Evolutionary conservation across 2,888 invertebrate species (phyloP), one percentile per base, ranked within the genome.

Genomic region (Eupithecia subumbrata): DNA sequence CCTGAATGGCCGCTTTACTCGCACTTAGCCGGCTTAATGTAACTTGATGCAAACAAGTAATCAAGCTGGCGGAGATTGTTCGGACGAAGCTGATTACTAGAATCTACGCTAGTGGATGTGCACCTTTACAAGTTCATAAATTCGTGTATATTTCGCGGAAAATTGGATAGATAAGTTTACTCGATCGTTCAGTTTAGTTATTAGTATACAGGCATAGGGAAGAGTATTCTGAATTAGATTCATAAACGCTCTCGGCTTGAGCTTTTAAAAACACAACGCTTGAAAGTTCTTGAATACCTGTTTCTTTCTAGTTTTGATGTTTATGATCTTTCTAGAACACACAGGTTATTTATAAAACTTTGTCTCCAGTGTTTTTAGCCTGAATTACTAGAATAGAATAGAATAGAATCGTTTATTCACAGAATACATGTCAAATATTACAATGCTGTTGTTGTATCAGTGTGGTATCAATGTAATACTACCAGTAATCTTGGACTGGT

Each of bases 11-110:
- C 67, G 70, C 72, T 73, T 75, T 69, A 72, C 72, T 76, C 64
- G 22, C 66, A 73, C 71, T 73, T 63, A 48, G 76, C 68, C 69
- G 48, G 73, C 73, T 73, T 76, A 71, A 69, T 16, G 76, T 52
- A 71, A 73, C 52, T 76, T 68, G 67, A 71, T 69, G 69, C 30
- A 34, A 68, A 71, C 66, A 71, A 71, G 48, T 67, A 25, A 56
- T 63, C 72, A 64, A 72, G 52, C 34, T 69, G 64, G 48, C 64
- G 18, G 70, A 60, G 22, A 25, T 25, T 67, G 72, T 70, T 73
- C 40, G 43, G 66, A 60, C 66, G 25, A 70, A 37, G n/a, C 25
- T 2, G 64, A 52, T 48, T 45, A n/a, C 22, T 56, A 22, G 22
- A 22, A 40, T n/a, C 9, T n/a, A 18, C 71, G 25, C 1, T 12